Evolutionary conservation across 2,113 vertebrate genomes (phyloP), one percentile per base, ranked within the genome.

Genomic region (Zosterops borbonicus): DNA sequence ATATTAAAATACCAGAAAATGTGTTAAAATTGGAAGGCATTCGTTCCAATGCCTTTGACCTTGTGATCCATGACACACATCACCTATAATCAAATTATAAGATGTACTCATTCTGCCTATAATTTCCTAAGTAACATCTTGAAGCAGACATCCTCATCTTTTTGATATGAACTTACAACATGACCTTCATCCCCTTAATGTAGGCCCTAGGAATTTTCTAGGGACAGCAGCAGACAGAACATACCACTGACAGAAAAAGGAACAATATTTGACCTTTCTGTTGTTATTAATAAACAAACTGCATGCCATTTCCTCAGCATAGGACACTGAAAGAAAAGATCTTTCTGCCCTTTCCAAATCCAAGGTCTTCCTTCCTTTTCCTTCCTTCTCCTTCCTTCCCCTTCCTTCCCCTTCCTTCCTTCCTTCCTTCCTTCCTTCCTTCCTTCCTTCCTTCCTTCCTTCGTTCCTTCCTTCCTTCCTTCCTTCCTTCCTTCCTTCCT

Each of bases 241-340:
- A 80, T 17, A 64, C 9, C 18, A 6, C 39, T 65, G 28, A 77
- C 7, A 80, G 55, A 39, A 90, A 67, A 86, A 81, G 25, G 33
- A 74, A 77, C 29, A 77, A 27, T 50, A 81, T 83, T 59, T 89
- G 86, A 88, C 79, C 71, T 93, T 95, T 88, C 59, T 55, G 6
- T 58, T 90, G 25, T 73, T 87, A 87, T 62, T 92, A 73, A 77
- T 74, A 92, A 93, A 94, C 17, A 90, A 88, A 50, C 11, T 73
- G 41, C 29, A 86, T 74, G 35, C 13, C 29, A 86, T 88, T 81
- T 94, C 29, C 46, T 81, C 67, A 73, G 70, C 42, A 79, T 0
- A 76, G 25, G 23, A 87, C 24, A 70, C 22, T 14, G 27, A 9
- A 73, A 67, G 21, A 41, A 59, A 70, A 83, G 28, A 58, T 59